Evolutionary conservation across 2,113 vertebrate genomes (phyloP).

Genomic region (Ovibos moschatus): DNA sequence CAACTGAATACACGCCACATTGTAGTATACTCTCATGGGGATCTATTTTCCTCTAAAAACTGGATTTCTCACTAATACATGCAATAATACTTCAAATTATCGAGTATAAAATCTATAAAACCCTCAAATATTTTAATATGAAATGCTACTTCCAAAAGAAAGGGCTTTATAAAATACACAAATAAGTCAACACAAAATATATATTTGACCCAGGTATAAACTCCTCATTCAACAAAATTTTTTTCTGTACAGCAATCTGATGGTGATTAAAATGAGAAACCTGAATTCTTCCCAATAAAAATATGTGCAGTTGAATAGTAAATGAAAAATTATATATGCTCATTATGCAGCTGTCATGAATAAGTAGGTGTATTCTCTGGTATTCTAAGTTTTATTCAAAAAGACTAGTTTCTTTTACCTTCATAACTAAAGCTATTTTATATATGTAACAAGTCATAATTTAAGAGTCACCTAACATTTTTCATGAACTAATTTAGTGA

Average conservation of each 20-base stretch:
- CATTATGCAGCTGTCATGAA: background rate
- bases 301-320: background rate
- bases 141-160: conserved; percentile 20
- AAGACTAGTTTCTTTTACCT: background rate
- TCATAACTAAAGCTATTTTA: conserved; percentile 18
- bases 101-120: background rate
- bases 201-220: background rate
- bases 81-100: background rate
- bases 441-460: conserved; percentile 24
- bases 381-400: conserved; percentile 30
- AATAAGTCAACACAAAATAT: background rate
- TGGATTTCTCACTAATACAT: conserved; percentile 10
- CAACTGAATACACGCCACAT: conserved; percentile 30
- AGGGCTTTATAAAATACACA: background rate
- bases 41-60: background rate
- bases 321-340: conserved; percentile 14
- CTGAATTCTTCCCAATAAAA: conserved; percentile 21
- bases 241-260: background rate
- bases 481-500: background rate
- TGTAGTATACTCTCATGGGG: conserved; percentile 8
- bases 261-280: conserved; percentile 27
- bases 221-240: background rate
- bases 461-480: background rate
- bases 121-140: conserved; percentile 19
- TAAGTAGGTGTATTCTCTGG: background rate